Percentiles rank a stretch among this genome's conserved stretches.
Conservation (phyloP, 1,140 invertebrate genomes). For the Nasonia longicornis region DNA sequence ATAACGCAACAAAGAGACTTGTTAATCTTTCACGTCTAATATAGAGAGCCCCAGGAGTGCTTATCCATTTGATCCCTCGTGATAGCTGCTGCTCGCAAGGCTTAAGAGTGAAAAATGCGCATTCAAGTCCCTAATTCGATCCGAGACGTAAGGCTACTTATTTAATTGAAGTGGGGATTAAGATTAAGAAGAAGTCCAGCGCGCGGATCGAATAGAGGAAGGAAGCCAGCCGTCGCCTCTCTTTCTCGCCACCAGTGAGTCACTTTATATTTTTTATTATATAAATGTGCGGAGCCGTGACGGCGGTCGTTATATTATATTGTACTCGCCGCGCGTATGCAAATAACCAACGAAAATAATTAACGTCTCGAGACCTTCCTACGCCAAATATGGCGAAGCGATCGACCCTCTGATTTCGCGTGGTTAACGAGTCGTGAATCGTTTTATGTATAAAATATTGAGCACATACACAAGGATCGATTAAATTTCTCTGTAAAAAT, state of each 20-base stretch:
- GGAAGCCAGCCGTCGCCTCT: not conserved
- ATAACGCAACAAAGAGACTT: not conserved
- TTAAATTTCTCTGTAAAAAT: not conserved
- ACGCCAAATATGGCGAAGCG: not conserved
- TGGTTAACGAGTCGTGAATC: not conserved
- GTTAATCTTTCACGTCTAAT: too few relatives aligned
- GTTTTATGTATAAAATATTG: not conserved
- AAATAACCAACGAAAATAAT: constrained; percentile 16
- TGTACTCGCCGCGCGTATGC: not conserved
- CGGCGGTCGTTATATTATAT: not conserved
- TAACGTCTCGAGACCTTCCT: not conserved
- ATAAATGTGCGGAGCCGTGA: not conserved
- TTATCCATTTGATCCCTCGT: not conserved
- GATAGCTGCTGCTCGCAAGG: not conserved
- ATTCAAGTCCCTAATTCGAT: constrained; percentile 31
- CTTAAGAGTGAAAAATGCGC: constrained; percentile 6
- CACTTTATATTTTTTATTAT: constrained; percentile 2
- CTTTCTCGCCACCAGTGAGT: not conserved
- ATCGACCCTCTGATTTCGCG: not conserved
- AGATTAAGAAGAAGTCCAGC: constrained; percentile 31
- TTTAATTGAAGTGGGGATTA: constrained; percentile 36
- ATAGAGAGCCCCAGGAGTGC: not conserved
- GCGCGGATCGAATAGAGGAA: constrained; percentile 1
- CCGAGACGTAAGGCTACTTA: constrained; percentile 22
- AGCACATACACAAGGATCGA: not conserved